phyloP scores from a whole-genome alignment of 2,888 invertebrate species.

The Drosophila lutescens region DNA sequence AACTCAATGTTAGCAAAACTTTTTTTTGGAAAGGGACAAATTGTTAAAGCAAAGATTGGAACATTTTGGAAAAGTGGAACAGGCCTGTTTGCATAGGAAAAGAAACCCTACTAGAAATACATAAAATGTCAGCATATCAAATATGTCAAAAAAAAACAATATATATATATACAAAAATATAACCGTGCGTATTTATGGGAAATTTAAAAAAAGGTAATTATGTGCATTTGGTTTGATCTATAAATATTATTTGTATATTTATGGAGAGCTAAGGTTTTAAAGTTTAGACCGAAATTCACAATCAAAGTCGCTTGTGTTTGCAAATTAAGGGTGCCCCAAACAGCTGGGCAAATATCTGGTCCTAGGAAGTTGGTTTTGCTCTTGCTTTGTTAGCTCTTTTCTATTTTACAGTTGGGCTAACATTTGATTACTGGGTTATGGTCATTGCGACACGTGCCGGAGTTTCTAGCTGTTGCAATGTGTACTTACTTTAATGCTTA shows the following conservation, averaged over 20 bases:
- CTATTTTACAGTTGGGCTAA: constrained; percentile 21
- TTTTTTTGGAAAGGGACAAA: too few relatives aligned
- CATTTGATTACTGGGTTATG: constrained; percentile 6
- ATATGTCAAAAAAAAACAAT: constrained; percentile 58
- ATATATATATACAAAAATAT: constrained; percentile 21
- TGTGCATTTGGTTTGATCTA: too few relatives aligned
- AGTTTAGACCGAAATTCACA: neutral
- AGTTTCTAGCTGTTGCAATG: neutral
- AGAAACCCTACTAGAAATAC: constrained; percentile 50
- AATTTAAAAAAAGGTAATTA: neutral
- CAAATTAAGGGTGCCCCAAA: neutral
- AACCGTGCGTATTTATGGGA: neutral
- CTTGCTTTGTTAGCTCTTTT: neutral
- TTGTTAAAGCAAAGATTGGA: constrained; percentile 20
- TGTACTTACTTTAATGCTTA: neutral
- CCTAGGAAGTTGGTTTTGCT: neutral
- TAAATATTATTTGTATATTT: too few relatives aligned
- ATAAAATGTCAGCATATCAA: constrained; percentile 69
- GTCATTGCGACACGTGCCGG: constrained; percentile 11
- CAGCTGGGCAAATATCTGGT: constrained; percentile 15
- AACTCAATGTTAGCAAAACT: too few relatives aligned
- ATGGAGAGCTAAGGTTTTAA: neutral
- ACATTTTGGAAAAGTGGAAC: constrained; percentile 27
- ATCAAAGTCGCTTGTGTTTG: constrained; percentile 1
- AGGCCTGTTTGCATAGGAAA: constrained; percentile 7